Percentiles rank a stretch among this genome's conserved stretches.
Evolutionary conservation across 2,888 invertebrate genomes (phyloP).

Genomic region (Netelia inedita): DNA sequence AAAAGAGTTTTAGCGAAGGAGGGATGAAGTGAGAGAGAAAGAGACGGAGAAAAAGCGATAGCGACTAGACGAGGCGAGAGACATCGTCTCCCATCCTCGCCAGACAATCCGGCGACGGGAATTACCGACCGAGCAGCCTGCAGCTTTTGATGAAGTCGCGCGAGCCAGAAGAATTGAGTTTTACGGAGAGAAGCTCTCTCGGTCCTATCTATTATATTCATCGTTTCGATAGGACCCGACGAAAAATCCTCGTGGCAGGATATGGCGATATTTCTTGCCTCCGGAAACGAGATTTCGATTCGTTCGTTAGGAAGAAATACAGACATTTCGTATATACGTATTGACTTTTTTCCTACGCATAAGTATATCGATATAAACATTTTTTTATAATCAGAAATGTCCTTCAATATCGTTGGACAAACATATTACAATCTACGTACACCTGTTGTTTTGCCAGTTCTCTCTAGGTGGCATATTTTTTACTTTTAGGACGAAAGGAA

Average conservation of each 20-base stretch:
- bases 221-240: background rate
- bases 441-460: conserved; percentile 41
- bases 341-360: too few relatives aligned
- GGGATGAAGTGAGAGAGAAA: conserved; percentile 35
- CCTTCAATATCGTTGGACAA: conserved; percentile 13
- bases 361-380: too few relatives aligned
- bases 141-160: conserved; percentile 15
- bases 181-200: conserved; percentile 46
- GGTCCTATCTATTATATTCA: conserved; percentile 24
- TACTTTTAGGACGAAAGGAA: too few relatives aligned
- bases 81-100: conserved; percentile 63
- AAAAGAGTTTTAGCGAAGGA: conserved; percentile 1
- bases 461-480: background rate
- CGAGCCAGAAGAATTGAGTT: conserved; percentile 60
- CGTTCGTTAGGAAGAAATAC: background rate
- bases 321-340: background rate
- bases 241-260: background rate
- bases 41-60: conserved; percentile 50
- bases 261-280: conserved; percentile 4
- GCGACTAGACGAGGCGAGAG: conserved; percentile 61
- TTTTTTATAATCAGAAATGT: conserved; percentile 38
- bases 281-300: conserved; percentile 9
- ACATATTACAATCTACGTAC: conserved; percentile 11
- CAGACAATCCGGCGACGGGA: conserved; percentile 77
- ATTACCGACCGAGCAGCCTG: conserved; percentile 69